Evolutionary conservation across 64 coral and sea anemone species (phyloP), one percentile per base, ranked within the genome.

Genomic region (Stichodactyla mertensii): DNA sequence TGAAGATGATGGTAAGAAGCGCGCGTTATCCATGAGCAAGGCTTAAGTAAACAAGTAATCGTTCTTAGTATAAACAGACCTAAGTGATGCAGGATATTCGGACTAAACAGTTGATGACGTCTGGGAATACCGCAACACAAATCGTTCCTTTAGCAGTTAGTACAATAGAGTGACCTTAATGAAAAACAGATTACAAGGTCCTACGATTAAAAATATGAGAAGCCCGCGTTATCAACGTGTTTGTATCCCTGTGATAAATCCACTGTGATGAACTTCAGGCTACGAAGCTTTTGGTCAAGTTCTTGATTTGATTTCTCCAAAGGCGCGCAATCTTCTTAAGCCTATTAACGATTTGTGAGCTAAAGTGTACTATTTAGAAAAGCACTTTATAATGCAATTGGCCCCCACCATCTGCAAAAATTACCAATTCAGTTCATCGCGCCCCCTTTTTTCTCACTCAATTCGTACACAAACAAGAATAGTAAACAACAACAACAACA

Each of bases 91-190:
- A 81, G 78, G 78, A 81, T 81, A 81, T 81, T 16, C 51, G 45
- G 24, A 53, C 78, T 81, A 81, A 81, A 81, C 78, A 81, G 78
- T 81, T 53, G 78, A 81, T 81, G 78, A 81, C 78, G 78, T 81
- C 78, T 55, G 16, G 16, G 78, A 54, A 81, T 81, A 81, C 78
- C 78, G 20, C 78, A 81, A 52, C 51, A 81, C 52, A 81, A 81
- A 81, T 81, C 52, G 51, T 55, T 81, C 26, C 28, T 81, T 54
- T 22, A 81, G 19, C 36, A 55, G 14, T 54, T 81, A 52, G 53
- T 81, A 55, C 78, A 81, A 53, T 52, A 53, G 16, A 54, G 53
- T 81, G 78, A 81, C 78, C 78, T 81, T 81, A 81, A 81, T 81
- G 78, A 53, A 81, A 53, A 81, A 53, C 53, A 81, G 78, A 81